Evolutionary conservation across 2,113 vertebrate genomes (phyloP), one percentile per base, ranked within the genome.

Genomic region (Promerops cafer): DNA sequence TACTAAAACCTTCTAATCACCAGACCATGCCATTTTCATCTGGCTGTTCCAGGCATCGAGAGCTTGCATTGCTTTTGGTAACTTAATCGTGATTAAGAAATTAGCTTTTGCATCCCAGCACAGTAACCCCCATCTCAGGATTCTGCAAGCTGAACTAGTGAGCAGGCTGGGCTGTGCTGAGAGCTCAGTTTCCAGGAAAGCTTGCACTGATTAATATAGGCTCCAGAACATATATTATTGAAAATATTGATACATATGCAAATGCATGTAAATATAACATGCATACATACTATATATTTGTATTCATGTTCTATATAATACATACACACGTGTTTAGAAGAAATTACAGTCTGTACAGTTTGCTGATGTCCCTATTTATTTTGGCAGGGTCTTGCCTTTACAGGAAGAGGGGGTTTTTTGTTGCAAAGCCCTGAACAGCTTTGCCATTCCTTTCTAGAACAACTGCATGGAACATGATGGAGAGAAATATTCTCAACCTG

Each of bases 1-100:
- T 96, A 81, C 79, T 90, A 26, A 97, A 94, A 94, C 95, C 89
- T 96, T 97, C 97, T 98, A 96, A 98, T 98, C 97, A 97, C 83
- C 61, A 59, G 91, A 87, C 85, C 92, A 87, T 90, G 80, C 93
- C 75, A 71, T 96, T 97, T 96, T 95, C 94, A 94, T 96, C 92
- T 96, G 94, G 93, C 74, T 83, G 68, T 80, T 94, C 61, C 63
- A 77, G 90, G 84, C 90, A 81, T 23, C 13, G 15, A 70, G 79
- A 71, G 53, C 94, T 77, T 53, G 17, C 37, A 17, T 75, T 28
- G 44, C 69, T 93, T 95, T 97, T n/a, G 24, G 61, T 91, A 84
- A 97, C 92, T 81, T 75, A 91, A 82, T 80, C 65, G 23, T 80
- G 59, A 92, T 96, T 89, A 96, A 96, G 88, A 95, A 97, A 97